Conservation (phyloP, 1,140 invertebrate species). For the Achroia grisella region DNA sequence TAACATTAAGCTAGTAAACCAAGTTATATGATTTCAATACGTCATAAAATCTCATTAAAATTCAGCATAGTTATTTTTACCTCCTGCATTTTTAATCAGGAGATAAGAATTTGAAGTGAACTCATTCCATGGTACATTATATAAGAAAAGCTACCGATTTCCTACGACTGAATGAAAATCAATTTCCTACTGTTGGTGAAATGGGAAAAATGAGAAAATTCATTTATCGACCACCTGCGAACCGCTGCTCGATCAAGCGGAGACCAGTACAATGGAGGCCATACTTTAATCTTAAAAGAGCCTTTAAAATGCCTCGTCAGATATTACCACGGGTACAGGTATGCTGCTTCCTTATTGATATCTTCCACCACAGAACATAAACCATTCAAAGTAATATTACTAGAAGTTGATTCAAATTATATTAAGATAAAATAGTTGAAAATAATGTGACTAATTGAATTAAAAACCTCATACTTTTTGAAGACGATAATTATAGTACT, state of each 20-base stretch:
- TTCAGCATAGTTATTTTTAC: too few species aligned
- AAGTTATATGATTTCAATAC: too few species aligned
- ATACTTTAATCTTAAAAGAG: slow-evolving; percentile 22
- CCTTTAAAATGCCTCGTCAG: slow-evolving; percentile 18
- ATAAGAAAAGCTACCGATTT: slow-evolving; percentile 20
- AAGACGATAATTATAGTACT: too few species aligned
- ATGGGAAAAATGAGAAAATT: slow-evolving; percentile 23
- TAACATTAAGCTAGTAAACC: too few species aligned
- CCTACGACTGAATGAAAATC: slow-evolving; percentile 29
- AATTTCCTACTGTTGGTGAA: slow-evolving; percentile 23
- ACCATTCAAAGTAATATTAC: too few species aligned
- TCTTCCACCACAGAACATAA: background rate
- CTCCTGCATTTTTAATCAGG: too few species aligned
- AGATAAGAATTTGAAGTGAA: too few species aligned
- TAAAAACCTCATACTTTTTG: too few species aligned
- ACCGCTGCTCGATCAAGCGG: slow-evolving; percentile 23
- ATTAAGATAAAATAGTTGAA: too few species aligned
- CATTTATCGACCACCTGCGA: slow-evolving; percentile 38
- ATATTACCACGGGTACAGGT: background rate
- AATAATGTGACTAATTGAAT: too few species aligned
- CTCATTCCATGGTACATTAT: background rate
- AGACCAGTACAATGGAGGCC: slow-evolving; percentile 24
- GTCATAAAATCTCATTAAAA: too few species aligned
- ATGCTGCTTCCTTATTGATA: background rate
- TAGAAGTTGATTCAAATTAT: too few species aligned